These are phyloP conservation scores for Drosophila neotestacea DNA, from an alignment of 2,888 invertebrate genomes.

Conservation along the genomic window DNA sequence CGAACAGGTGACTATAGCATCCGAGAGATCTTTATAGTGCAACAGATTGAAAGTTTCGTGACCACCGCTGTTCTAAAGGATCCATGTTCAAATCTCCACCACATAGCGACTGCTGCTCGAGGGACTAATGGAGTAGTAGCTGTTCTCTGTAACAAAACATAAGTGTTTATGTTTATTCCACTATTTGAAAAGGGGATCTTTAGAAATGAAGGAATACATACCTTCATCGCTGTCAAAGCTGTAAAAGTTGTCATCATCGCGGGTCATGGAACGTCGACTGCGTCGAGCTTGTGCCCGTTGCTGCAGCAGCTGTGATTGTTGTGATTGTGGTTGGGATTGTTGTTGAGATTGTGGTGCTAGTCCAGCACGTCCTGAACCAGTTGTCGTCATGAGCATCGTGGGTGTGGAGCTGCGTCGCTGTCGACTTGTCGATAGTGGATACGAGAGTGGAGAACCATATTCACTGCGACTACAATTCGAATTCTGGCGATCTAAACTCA, in stretches of 20 bases:
- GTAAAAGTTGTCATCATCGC: constrained; percentile 83
- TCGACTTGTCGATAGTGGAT: constrained; percentile 48
- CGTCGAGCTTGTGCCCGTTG: constrained; percentile 53
- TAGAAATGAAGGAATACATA: constrained; percentile 35
- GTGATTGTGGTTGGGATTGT: constrained; percentile 10
- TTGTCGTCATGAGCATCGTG: constrained; percentile 24
- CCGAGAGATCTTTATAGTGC: too few relatives aligned
- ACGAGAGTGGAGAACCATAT: constrained; percentile 82
- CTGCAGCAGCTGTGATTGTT: constrained; percentile 6
- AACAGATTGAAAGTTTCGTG: too few relatives aligned
- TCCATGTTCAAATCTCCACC: constrained; percentile 71
- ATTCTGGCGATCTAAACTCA: constrained; percentile 63
- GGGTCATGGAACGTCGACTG: constrained; percentile 78
- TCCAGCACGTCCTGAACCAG: background rate
- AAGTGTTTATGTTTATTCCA: background rate
- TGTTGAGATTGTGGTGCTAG: constrained; percentile 9
- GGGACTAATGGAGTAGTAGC: constrained; percentile 83
- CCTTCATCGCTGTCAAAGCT: constrained; percentile 85
- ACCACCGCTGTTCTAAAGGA: background rate
- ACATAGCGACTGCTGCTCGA: constrained; percentile 82
- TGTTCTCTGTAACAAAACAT: constrained; percentile 69
- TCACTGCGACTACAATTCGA: constrained; percentile 75
- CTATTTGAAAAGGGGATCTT: background rate
- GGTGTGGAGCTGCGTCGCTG: constrained; percentile 70
- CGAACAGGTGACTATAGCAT: too few relatives aligned